phyloP scores from a whole-genome alignment of 2,797 vertebrate species.

The Microctenopoma lineatum region DNA sequence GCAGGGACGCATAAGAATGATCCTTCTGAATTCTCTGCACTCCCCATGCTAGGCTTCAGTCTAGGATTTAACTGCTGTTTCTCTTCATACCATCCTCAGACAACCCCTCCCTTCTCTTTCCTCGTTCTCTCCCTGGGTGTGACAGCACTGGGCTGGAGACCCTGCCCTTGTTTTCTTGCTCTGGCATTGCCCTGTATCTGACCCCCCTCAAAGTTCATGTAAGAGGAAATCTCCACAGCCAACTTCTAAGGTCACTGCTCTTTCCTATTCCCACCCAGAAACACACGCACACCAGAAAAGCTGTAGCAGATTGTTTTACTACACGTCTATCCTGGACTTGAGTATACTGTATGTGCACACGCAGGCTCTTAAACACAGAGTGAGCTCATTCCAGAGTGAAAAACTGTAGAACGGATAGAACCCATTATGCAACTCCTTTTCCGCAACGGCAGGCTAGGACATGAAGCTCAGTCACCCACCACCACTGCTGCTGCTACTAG shows the following conservation, averaged over 20 bases:
- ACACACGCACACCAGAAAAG: slow-evolving; percentile 43
- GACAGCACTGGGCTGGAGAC: slow-evolving; percentile 53
- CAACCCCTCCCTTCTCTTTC: slow-evolving; percentile 53
- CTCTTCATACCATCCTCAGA: slow-evolving; percentile 40
- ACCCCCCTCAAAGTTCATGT: slow-evolving; percentile 76
- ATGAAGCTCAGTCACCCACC: slow-evolving; percentile 66
- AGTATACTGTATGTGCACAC: slow-evolving; percentile 18
- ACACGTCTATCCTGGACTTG: slow-evolving; percentile 19
- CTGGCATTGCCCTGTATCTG: slow-evolving; percentile 75
- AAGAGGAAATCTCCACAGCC: slow-evolving; percentile 75
- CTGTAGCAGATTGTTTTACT: slow-evolving; percentile 27
- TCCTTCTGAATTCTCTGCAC: slow-evolving; percentile 44
- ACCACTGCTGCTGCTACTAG: slow-evolving; percentile 29
- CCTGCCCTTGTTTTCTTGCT: slow-evolving; percentile 73
- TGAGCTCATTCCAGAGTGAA: slow-evolving; percentile 78
- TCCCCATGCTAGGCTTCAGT: slow-evolving; percentile 49
- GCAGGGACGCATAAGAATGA: slow-evolving; percentile 42
- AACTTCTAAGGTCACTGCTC: slow-evolving; percentile 72
- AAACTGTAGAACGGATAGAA: slow-evolving; percentile 73
- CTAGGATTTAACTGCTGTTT: slow-evolving; percentile 41
- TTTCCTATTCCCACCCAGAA: slow-evolving; percentile 70
- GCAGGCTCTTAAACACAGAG: slow-evolving; percentile 37
- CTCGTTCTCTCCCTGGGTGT: slow-evolving; percentile 44
- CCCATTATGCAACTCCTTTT: slow-evolving; percentile 75
- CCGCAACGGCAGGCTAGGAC: slow-evolving; percentile 72